phyloP scores from a whole-genome alignment of 2,797 vertebrate genomes.

The Sebastes alutus region DNA sequence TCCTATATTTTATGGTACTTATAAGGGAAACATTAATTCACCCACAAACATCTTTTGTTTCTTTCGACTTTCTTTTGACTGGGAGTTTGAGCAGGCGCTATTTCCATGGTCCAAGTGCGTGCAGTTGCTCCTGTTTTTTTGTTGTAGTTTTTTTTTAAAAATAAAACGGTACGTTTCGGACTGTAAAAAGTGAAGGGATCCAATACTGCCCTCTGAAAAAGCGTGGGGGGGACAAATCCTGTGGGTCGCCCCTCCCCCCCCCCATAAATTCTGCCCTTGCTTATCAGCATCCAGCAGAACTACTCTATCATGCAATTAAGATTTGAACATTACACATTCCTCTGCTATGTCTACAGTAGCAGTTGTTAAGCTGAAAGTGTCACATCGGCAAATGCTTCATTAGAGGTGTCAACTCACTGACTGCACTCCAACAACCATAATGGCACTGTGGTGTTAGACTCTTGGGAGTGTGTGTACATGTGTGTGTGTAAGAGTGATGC shows the following conservation, averaged over 20 bases:
- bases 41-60: too few relatives aligned
- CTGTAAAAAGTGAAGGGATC: background rate
- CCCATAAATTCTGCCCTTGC: background rate
- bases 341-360: slow-evolving; percentile 29
- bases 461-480: slow-evolving; percentile 15
- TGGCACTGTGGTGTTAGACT: slow-evolving; percentile 7
- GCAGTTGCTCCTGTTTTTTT: too few relatives aligned
- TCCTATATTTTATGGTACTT: too few relatives aligned
- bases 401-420: slow-evolving; percentile 61
- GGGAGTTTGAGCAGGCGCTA: too few relatives aligned
- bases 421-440: slow-evolving; percentile 33
- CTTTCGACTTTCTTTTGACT: too few relatives aligned
- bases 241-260: background rate
- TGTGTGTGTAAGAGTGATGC: background rate
- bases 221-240: background rate
- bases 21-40: too few relatives aligned
- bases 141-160: too few relatives aligned
- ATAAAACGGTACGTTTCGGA: too few relatives aligned
- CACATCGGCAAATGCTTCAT: slow-evolving; percentile 76
- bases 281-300: slow-evolving; percentile 5
- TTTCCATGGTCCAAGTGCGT: too few relatives aligned
- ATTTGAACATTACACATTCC: slow-evolving; percentile 22
- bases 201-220: background rate
- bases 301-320: background rate
- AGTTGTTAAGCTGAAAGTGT: slow-evolving; percentile 49